A percentile compares a stretch with the other conserved stretches of the same genome.
Conservation (phyloP, 2,888 invertebrate species). For the Athetis lepigone region DNA sequence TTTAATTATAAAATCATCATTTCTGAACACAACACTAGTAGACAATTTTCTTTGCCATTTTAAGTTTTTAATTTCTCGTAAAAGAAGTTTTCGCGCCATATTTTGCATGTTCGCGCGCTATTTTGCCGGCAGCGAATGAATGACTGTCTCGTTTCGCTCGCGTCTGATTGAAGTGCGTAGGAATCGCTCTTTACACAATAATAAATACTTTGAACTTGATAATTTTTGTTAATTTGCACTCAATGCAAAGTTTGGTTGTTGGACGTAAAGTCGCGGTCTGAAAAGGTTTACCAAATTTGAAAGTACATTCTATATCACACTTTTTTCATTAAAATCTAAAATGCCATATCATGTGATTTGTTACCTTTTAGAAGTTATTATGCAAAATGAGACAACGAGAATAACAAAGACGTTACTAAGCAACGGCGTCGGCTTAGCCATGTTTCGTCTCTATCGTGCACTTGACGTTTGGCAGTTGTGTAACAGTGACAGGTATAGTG, state of each 20-base stretch:
- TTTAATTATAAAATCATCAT: slow-evolving; percentile 79
- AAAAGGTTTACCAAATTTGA: too few relatives aligned
- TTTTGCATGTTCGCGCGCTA: slow-evolving; percentile 74
- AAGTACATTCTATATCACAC: too few relatives aligned
- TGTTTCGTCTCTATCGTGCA: too few relatives aligned
- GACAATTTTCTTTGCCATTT: slow-evolving; percentile 79
- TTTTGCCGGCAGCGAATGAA: slow-evolving; percentile 57
- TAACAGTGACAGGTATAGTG: too few relatives aligned
- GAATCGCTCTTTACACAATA: slow-evolving; percentile 13
- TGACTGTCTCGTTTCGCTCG: slow-evolving; percentile 49
- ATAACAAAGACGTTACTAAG: too few relatives aligned
- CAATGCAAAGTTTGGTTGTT: slow-evolving; percentile 6
- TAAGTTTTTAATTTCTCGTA: slow-evolving; percentile 79
- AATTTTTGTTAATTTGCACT: slow-evolving; percentile 43
- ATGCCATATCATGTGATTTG: too few relatives aligned
- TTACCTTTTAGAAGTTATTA: too few relatives aligned
- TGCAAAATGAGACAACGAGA: too few relatives aligned
- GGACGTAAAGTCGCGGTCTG: too few relatives aligned
- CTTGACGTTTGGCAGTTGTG: too few relatives aligned
- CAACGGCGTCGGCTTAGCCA: too few relatives aligned
- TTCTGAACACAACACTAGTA: slow-evolving; percentile 70
- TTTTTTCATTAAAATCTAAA: too few relatives aligned
- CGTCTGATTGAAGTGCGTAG: slow-evolving; percentile 62
- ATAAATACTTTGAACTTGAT: slow-evolving; percentile 60
- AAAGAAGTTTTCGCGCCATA: slow-evolving; percentile 79